Evolutionary conservation across 1,140 invertebrate species (phyloP), one percentile per base, ranked within the genome.

Genomic region (Copidosoma floridanum): DNA sequence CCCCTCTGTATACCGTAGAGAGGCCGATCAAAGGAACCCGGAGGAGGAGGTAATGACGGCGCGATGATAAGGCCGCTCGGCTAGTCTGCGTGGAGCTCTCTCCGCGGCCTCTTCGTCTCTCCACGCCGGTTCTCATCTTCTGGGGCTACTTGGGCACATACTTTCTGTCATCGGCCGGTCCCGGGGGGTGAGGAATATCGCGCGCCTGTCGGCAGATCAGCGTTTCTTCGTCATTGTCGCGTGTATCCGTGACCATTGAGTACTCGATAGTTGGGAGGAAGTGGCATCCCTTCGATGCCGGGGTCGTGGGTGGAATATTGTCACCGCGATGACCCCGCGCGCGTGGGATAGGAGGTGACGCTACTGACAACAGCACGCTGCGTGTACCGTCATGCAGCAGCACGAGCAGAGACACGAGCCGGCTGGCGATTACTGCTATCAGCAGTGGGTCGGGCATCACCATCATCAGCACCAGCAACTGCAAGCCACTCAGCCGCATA

Each of bases 31-130:
- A 51, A 56, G 43, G 37, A 32, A 52, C 55, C 52, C 32, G 48
- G 56, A 37, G 60, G 55, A 48, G 18, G 56, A 68, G 67, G 70
- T 71, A 77, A 71, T 71, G 70, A 76, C 71, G 76, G 64, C 61
- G 62, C 70, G 74, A 73, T 78, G 76, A 78, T 78, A 77, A 77
- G 73, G 57, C 52, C 47, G 44, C 61, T 47, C 65, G 66, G 61
- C 41, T 72, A 74, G 73, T 75, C 67, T 66, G 63, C 55, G 64
- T 54, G 54, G 61, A 53, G 66, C 64, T 66, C 63, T 63, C 66
- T 65, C 56, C 61, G 56, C 63, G 66, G 61, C 46, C 38, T 69
- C 51, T 63, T 58, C 32, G 56, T 38, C 27, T 57, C 24, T 50
- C n/a, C 29, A 29, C 37, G 35, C 38, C 46, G 20, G 46, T 37